Evolutionary conservation across 2,888 invertebrate genomes (phyloP).

Genomic region (Drosophila merina): DNA sequence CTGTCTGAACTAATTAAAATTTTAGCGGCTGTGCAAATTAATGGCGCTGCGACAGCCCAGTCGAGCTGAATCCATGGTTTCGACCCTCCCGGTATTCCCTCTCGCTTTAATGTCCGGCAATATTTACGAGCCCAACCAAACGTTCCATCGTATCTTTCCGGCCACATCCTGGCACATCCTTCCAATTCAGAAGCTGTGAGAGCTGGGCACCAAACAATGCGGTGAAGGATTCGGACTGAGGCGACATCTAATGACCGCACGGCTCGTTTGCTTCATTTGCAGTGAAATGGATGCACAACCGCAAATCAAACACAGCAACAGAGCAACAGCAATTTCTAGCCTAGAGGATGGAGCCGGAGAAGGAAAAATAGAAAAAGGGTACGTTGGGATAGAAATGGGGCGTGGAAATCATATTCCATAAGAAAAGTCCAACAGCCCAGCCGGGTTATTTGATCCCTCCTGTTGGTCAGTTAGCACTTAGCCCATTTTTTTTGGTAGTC

Average conservation of each 20-base stretch:
- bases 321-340: not conserved
- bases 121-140: constrained; percentile 18
- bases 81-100: not conserved
- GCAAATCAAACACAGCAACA: constrained; percentile 68
- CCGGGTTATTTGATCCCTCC: constrained; percentile 21
- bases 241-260: constrained; percentile 69
- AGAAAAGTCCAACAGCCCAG: constrained; percentile 19
- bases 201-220: constrained; percentile 44
- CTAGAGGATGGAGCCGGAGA: not conserved
- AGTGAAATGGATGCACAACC: constrained; percentile 74
- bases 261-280: constrained; percentile 77
- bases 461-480: constrained; percentile 28
- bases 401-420: constrained; percentile 4
- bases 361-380: not conserved
- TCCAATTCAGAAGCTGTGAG: constrained; percentile 23
- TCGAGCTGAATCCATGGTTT: too few relatives aligned
- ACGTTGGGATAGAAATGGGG: not conserved
- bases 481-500: not conserved
- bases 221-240: constrained; percentile 20
- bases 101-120: constrained; percentile 48
- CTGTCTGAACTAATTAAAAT: constrained; percentile 61
- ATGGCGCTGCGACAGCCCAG: constrained; percentile 31
- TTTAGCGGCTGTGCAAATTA: constrained; percentile 55
- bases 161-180: not conserved
- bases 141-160: not conserved